Evolutionary conservation across 2,113 vertebrate species (phyloP).

Genomic region (Talpa occidentalis): DNA sequence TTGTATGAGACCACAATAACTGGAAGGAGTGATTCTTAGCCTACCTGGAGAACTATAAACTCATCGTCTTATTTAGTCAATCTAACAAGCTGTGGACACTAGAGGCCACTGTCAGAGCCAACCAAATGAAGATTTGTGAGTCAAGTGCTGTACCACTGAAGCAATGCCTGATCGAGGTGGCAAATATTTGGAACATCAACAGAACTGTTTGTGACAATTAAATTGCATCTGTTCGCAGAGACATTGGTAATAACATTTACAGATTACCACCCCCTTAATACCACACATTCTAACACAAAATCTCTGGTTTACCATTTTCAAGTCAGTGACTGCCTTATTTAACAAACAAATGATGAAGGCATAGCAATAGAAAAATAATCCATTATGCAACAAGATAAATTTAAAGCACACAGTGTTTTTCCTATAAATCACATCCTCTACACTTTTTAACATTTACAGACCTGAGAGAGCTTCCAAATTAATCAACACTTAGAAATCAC

Average conservation of each 20-base stretch:
- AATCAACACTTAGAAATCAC: conserved; percentile 60
- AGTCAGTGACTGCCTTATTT: conserved; percentile 20
- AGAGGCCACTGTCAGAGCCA: neutral
- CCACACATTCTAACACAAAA: neutral
- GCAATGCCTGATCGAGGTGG: neutral
- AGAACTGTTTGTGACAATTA: conserved; percentile 1
- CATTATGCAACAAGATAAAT: neutral
- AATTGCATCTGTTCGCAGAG: neutral
- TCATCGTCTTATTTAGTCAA: neutral
- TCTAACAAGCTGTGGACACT: neutral
- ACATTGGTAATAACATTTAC: neutral
- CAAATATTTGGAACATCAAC: neutral
- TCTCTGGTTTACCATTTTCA: conserved; percentile 1
- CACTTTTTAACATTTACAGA: conserved; percentile 6
- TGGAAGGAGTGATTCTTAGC: neutral
- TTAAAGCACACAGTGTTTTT: conserved; percentile 49
- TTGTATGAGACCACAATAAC: neutral
- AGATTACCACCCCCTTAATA: neutral
- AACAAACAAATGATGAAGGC: neutral
- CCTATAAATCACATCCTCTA: conserved; percentile 25
- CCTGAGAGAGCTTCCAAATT: conserved; percentile 47
- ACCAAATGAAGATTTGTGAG: neutral
- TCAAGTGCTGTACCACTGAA: neutral
- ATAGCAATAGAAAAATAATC: conserved; percentile 24
- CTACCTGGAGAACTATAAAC: neutral